Percentiles rank a stretch among this genome's conserved stretches.
Evolutionary conservation across 92 coral and sea anemone genomes (phyloP).

Genomic region (Pocillopora grandis): DNA sequence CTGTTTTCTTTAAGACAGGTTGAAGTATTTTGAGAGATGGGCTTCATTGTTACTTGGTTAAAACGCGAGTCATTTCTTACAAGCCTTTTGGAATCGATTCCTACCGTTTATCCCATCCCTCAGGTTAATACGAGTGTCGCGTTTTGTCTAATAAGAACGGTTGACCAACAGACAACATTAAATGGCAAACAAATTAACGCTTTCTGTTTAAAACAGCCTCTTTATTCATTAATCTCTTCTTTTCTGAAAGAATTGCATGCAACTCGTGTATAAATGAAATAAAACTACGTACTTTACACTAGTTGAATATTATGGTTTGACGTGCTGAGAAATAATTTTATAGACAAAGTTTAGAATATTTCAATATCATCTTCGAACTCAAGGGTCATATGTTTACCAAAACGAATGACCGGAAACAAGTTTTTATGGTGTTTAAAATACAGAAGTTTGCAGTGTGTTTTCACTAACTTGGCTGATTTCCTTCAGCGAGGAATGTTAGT

Average conservation of each 20-base stretch:
- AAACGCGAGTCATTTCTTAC: conserved; percentile 16
- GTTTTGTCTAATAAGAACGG: neutral
- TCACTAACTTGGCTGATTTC: neutral
- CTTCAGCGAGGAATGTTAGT: conserved; percentile 42
- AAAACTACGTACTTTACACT: conserved; percentile 3
- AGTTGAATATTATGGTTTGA: neutral
- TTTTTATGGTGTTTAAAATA: neutral
- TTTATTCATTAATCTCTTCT: neutral
- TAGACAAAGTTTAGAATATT: neutral
- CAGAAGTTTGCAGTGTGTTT: neutral
- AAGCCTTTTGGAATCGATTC: neutral
- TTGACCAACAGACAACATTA: neutral
- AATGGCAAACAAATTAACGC: neutral
- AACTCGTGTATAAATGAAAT: neutral
- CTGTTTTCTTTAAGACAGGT: conserved; percentile 36
- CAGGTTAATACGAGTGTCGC: neutral
- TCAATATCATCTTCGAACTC: neutral
- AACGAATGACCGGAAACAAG: neutral
- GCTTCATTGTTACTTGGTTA: conserved; percentile 33
- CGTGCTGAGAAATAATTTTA: neutral
- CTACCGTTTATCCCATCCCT: neutral
- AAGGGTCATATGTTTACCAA: neutral
- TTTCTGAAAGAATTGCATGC: neutral
- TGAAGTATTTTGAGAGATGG: conserved; percentile 13
- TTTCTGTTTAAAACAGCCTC: neutral